Percentiles rank a stretch among this genome's conserved stretches.
phyloP scores from a whole-genome alignment of 2,113 vertebrate species.

The Eulemur macaco region DNA sequence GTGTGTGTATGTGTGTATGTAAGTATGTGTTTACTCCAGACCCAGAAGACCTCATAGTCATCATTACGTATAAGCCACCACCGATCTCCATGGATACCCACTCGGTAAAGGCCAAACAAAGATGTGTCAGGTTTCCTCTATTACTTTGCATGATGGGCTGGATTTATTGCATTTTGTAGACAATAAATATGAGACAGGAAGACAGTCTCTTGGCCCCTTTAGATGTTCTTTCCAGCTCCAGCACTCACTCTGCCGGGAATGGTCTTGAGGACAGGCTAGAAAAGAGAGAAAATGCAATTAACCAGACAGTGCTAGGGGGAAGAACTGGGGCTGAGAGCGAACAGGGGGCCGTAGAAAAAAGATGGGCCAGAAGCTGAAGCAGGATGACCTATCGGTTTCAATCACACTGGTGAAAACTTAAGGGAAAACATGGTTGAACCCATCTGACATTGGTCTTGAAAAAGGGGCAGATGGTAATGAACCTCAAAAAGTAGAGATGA shows the following conservation, averaged over 20 bases:
- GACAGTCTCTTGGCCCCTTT: neutral
- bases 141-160: neutral
- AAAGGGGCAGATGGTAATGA: neutral
- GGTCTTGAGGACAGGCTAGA: neutral
- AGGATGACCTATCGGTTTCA: neutral
- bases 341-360: neutral
- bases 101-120: neutral
- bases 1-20: neutral
- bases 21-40: neutral
- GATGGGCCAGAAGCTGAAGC: neutral
- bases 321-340: neutral
- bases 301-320: neutral
- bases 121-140: neutral
- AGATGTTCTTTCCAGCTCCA: neutral
- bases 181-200: neutral
- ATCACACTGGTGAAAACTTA: neutral
- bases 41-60: neutral
- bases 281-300: constrained; percentile 28
- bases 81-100: neutral
- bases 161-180: neutral
- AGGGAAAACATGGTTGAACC: neutral
- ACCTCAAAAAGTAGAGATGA: neutral
- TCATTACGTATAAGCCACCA: neutral
- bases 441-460: neutral
- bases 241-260: neutral